These are phyloP conservation scores for Spilosoma lubricipeda DNA, from an alignment of 2,888 invertebrate species.

Conservation along the genomic window DNA sequence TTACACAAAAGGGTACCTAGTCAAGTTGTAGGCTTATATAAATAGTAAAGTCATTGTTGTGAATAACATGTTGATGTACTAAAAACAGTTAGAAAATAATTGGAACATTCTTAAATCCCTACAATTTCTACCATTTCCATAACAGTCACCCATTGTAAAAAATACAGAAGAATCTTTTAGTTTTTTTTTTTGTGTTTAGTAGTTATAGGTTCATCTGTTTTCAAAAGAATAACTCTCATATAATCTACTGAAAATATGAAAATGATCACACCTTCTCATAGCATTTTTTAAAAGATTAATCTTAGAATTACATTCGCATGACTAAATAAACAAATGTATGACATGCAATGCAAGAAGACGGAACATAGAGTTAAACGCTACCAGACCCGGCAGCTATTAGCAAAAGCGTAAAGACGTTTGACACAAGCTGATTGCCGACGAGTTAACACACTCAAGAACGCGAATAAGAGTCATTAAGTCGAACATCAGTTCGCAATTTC, in stretches of 20 bases:
- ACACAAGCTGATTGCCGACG: slow-evolving; percentile 51
- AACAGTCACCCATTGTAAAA: too few relatives aligned
- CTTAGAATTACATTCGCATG: background rate
- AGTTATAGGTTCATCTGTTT: too few relatives aligned
- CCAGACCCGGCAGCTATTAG: slow-evolving; percentile 46
- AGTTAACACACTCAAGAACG: slow-evolving; percentile 53
- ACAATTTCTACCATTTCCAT: too few relatives aligned
- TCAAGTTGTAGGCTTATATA: background rate
- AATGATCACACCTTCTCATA: background rate
- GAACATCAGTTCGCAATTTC: slow-evolving; percentile 61
- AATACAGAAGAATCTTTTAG: too few relatives aligned
- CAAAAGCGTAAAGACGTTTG: slow-evolving; percentile 45
- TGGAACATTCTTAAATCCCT: too few relatives aligned
- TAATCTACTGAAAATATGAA: too few relatives aligned
- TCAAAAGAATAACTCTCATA: too few relatives aligned
- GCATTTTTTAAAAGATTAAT: background rate
- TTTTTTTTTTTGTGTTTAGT: too few relatives aligned
- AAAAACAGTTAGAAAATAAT: too few relatives aligned
- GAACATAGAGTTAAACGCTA: slow-evolving; percentile 34
- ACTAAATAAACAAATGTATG: background rate
- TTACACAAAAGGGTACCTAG: background rate
- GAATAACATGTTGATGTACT: background rate
- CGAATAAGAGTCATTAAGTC: slow-evolving; percentile 58
- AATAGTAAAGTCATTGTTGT: background rate
- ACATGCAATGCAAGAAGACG: background rate